Conservation (phyloP, 1,140 invertebrate species). For the Lepidotrigona ventralis region DNA sequence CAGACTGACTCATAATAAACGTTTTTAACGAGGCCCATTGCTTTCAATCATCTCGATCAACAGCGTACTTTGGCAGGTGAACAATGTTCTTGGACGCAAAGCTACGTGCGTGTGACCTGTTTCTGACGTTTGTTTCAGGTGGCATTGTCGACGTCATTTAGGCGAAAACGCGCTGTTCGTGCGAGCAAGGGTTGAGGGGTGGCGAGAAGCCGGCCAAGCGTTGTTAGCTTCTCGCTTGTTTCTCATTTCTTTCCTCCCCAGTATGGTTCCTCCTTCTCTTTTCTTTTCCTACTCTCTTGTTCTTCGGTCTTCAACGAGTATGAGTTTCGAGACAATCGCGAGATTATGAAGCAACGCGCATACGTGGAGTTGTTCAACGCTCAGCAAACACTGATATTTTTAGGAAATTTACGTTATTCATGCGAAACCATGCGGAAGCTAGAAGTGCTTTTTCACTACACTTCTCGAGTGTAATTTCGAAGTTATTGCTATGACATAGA, state of each 20-base stretch:
- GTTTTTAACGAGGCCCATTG: background rate
- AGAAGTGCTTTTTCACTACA: too few relatives aligned
- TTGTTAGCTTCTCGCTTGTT: conserved; percentile 2
- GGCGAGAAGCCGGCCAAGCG: background rate
- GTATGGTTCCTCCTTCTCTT: too few relatives aligned
- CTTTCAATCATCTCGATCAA: background rate
- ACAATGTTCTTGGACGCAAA: conserved; percentile 54
- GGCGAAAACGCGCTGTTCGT: conserved; percentile 23
- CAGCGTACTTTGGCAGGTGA: conserved; percentile 36
- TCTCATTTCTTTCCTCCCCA: background rate
- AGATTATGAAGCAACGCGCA: background rate
- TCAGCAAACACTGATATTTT: too few relatives aligned
- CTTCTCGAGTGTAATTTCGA: too few relatives aligned
- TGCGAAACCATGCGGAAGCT: too few relatives aligned
- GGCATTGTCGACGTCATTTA: conserved; percentile 51
- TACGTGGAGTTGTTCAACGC: background rate
- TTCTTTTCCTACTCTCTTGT: too few relatives aligned
- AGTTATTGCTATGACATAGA: too few relatives aligned
- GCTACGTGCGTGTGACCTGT: conserved; percentile 49
- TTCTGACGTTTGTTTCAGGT: conserved; percentile 52
- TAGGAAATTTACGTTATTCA: too few relatives aligned
- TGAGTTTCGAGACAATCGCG: background rate
- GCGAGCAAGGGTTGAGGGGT: background rate
- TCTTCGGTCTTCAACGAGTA: background rate
- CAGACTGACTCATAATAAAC: background rate